Percentiles rank a stretch among this genome's conserved stretches.
phyloP scores from a whole-genome alignment of 2,113 vertebrate genomes.

The Ifrita kowaldi region DNA sequence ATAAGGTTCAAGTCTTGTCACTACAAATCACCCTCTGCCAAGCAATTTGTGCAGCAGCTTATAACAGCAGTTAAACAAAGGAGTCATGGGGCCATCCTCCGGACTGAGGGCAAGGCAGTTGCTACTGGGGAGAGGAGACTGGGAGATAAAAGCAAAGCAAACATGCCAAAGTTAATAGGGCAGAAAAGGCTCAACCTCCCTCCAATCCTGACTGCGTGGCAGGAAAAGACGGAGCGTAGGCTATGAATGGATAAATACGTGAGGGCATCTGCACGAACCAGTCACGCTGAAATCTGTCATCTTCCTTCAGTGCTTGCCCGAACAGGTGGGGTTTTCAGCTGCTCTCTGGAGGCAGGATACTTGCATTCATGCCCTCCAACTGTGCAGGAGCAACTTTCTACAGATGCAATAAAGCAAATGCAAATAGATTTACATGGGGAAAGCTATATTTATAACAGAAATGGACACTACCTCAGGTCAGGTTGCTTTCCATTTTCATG shows the following conservation, averaged over 20 bases:
- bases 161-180: constrained; percentile 67
- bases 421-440: neutral
- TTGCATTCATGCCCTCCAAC: neutral
- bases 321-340: constrained; percentile 11
- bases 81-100: constrained; percentile 45
- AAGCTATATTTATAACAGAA: constrained; percentile 4
- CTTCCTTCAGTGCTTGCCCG: neutral
- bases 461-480: neutral
- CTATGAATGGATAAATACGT: neutral
- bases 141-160: constrained; percentile 70
- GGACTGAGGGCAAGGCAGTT: constrained; percentile 59
- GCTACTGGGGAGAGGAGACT: constrained; percentile 60
- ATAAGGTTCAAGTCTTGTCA: constrained; percentile 71
- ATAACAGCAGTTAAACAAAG: constrained; percentile 75
- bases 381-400: neutral
- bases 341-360: neutral
- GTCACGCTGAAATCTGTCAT: neutral
- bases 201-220: neutral
- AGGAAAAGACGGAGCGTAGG: neutral
- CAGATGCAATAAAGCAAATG: neutral
- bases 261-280: neutral
- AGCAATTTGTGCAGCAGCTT: constrained; percentile 68
- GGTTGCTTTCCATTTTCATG: neutral
- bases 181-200: constrained; percentile 45
- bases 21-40: constrained; percentile 74